phyloP scores from a whole-genome alignment of 2,113 vertebrate species.

The Anser cygnoides region DNA sequence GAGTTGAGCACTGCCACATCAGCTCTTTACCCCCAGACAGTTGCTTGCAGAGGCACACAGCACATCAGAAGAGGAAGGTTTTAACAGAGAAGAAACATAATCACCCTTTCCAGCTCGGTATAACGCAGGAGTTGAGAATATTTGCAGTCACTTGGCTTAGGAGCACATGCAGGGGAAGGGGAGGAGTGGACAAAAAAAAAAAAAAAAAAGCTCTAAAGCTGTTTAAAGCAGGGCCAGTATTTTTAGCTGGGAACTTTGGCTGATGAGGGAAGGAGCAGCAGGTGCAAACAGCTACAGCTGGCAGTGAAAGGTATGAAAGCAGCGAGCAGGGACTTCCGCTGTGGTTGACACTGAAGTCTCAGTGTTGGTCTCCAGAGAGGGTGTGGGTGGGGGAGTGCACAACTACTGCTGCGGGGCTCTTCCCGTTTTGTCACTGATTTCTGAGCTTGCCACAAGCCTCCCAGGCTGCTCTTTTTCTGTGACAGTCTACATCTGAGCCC shows the following conservation, averaged over 20 bases:
- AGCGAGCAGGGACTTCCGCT: conserved; percentile 68
- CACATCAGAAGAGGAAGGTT: neutral
- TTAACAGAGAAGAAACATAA: neutral
- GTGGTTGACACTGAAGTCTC: conserved; percentile 52
- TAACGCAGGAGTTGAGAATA: rapidly evolving
- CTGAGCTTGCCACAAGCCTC: neutral
- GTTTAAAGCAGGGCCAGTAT: neutral
- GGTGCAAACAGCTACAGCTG: conserved; percentile 73
- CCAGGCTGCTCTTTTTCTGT: neutral
- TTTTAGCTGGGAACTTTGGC: conserved; percentile 48
- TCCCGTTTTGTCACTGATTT: neutral
- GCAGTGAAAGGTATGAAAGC: conserved; percentile 81
- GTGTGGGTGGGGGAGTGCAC: conserved; percentile 28
- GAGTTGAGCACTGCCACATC: rapidly evolving
- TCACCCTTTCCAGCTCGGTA: neutral
- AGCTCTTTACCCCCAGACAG: neutral
- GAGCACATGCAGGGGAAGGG: neutral
- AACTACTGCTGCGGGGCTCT: neutral
- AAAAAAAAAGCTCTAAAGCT: neutral
- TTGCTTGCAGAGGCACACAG: neutral
- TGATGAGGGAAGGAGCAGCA: conserved; percentile 37
- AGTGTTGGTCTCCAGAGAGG: conserved; percentile 49
- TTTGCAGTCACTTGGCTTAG: neutral
- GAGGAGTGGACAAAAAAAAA: too few species aligned
- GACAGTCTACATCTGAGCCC: neutral